Conservation (phyloP, 1,140 invertebrate species). For the Delia radicum region DNA sequence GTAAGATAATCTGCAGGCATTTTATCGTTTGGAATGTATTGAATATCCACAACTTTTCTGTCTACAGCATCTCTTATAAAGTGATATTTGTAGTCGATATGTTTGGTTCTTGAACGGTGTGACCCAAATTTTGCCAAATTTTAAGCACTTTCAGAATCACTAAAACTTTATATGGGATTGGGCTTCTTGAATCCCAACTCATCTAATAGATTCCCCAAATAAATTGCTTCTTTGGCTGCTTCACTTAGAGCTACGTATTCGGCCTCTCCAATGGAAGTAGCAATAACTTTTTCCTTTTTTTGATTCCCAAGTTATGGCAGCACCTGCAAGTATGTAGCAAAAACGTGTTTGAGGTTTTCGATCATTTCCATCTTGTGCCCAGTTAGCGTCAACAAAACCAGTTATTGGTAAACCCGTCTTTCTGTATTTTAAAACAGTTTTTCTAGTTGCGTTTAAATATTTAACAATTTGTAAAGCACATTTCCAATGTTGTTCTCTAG, state of each 20-base stretch:
- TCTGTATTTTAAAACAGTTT: background rate
- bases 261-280: slow-evolving; percentile 51
- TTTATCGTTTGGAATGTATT: no score
- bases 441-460: background rate
- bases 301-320: slow-evolving; percentile 39
- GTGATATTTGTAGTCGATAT: no score
- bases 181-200: background rate
- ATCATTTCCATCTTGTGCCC: slow-evolving; percentile 42
- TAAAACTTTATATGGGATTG: background rate
- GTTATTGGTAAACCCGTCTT: background rate
- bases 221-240: slow-evolving; percentile 34
- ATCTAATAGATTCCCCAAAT: background rate
- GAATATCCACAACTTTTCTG: no score
- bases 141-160: background rate
- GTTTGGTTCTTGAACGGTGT: no score
- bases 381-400: slow-evolving; percentile 19
- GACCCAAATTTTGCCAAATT: no score
- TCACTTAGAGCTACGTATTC: slow-evolving; percentile 51
- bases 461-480: background rate
- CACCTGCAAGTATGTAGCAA: slow-evolving; percentile 38
- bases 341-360: slow-evolving; percentile 51
- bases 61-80: no score
- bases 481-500: background rate
- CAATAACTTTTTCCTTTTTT: slow-evolving; percentile 49
- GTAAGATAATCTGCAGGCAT: no score